Base-by-base conservation (phyloP, 2,797 vertebrate genomes). In the Rachycentron canadum region DNA sequence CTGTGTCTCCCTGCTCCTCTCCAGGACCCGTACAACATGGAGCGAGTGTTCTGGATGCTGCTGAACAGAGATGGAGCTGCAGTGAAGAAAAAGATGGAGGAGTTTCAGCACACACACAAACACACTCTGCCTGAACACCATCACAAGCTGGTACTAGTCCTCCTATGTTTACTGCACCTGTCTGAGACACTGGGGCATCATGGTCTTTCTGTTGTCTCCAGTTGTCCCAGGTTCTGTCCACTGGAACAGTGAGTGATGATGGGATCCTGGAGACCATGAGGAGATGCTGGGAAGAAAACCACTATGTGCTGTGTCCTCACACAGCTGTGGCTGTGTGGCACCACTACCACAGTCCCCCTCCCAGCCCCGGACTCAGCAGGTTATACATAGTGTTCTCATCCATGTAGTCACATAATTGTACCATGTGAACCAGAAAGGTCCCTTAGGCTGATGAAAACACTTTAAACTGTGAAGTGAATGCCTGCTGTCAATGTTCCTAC, bases 11-110 rank as follows among this genome's bases (percentile, higher is more conserved):
- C 1, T 71, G 3, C 13, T 43, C 47, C n/a, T 12, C 56, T 55
- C 25, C 59, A 99, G 98, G 96, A 98, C 45, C 97, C 98, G 0
- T 99, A 98, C 91, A 99, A 99, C 69, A 89, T 98, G 96, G 98
- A 99, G 93, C 95, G 98, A 68, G 90, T 99, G 71, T 96, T 98
- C 84, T 99, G 97, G 97, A 82, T 99, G 69, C 87, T 97, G 25
- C 94, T 95, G 0, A 95, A 88, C 13, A 92, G 75, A 30, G 89
- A 98, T 13, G 87, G 94, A 4, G 1, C 0, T 26, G 61, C 88
- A 69, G 94, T 94, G 9, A 97, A 95, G 85, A 74, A 1, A 0
- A 90, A 99, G 86, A 98, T 99, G 96, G 96, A 97, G 53, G 91
- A 85, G 78, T 99, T 99, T 91, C 95, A 95, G 3, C 19, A 2